phyloP scores from a whole-genome alignment of 2,888 invertebrate species.

The Eledone cirrhosa region DNA sequence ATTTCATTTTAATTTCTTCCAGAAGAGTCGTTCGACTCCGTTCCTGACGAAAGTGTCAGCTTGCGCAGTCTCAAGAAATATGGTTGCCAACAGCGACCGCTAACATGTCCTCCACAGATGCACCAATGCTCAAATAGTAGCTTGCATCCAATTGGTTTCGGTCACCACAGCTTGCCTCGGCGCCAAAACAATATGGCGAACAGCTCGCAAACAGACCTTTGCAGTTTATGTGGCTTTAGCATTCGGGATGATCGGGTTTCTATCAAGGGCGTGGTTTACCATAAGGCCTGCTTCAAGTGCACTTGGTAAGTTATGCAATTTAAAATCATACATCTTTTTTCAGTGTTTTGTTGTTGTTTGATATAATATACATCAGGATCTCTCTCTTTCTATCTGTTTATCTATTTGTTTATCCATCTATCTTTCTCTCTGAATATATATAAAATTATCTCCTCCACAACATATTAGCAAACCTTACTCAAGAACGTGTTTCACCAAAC shows the following conservation, averaged over 20 bases:
- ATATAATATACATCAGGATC: no score
- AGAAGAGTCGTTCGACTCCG: constrained; percentile 15
- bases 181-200: no score
- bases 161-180: constrained; percentile 17
- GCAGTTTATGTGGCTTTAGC: constrained; percentile 20
- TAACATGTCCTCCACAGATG: constrained; percentile 24
- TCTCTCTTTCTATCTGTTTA: no score
- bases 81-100: constrained; percentile 20
- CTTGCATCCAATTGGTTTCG: neutral
- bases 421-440: no score
- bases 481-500: no score
- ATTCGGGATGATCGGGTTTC: constrained; percentile 23
- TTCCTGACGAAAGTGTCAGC: constrained; percentile 9
- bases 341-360: no score
- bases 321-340: no score
- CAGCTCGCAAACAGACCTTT: constrained; percentile 3
- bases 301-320: constrained; percentile 15
- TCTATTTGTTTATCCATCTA: no score
- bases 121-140: constrained; percentile 13
- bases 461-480: no score
- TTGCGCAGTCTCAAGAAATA: constrained; percentile 20
- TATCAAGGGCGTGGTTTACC: constrained; percentile 26
- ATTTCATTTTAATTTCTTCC: no score
- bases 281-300: constrained; percentile 22
- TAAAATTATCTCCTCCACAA: no score